These are phyloP conservation scores for Caenorhabditis japonica DNA, from an alignment of 2,888 invertebrate genomes.

Conservation along the genomic window DNA sequence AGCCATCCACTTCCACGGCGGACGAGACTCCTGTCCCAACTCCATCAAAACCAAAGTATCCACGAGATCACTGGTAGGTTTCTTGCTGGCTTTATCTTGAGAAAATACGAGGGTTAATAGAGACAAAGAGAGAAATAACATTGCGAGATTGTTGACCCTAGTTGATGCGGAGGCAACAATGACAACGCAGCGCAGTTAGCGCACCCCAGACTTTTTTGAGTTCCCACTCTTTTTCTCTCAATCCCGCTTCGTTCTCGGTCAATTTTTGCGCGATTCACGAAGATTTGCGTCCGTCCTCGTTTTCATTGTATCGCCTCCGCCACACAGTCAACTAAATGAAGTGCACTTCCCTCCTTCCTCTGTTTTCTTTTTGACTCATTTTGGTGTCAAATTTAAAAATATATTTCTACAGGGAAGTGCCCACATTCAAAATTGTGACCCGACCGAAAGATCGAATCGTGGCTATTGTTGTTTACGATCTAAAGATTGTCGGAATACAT, in stretches of 20 bases:
- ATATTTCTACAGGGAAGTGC: too few species aligned
- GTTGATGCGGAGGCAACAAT: constrained; percentile 25
- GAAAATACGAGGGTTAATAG: neutral
- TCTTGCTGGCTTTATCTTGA: too few species aligned
- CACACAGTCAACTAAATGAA: too few species aligned
- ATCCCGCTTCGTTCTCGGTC: neutral
- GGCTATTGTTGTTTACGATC: neutral
- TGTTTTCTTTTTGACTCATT: too few species aligned
- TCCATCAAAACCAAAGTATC: neutral
- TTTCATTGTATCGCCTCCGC: constrained; percentile 1
- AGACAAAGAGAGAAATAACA: constrained; percentile 21
- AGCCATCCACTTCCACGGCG: neutral
- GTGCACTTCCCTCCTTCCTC: too few species aligned
- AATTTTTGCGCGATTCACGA: constrained; percentile 29
- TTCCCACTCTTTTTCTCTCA: constrained; percentile 14
- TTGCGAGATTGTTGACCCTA: constrained; percentile 38
- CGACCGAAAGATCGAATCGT: neutral
- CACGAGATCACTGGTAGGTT: constrained; percentile 11
- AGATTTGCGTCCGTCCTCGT: constrained; percentile 20
- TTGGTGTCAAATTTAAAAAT: too few species aligned
- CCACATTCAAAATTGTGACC: too few species aligned
- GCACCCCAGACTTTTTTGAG: constrained; percentile 43
- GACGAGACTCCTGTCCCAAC: neutral
- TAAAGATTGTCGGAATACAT: too few species aligned
- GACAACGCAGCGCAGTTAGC: constrained; percentile 36